Evolutionary conservation across 2,113 vertebrate species (phyloP).

Genomic region (Thryonomys swinderianus): DNA sequence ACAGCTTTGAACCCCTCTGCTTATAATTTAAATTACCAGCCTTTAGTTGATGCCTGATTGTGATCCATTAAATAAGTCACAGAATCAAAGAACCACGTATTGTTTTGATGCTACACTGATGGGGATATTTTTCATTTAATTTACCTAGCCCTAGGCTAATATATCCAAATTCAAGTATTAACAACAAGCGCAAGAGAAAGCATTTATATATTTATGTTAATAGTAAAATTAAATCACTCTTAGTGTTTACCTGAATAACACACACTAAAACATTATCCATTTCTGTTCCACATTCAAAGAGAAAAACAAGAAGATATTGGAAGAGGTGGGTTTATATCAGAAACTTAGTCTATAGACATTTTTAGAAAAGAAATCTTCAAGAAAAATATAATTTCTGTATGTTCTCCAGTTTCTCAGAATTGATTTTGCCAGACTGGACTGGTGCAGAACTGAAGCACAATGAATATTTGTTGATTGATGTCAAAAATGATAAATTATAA

Average conservation of each 20-base stretch:
- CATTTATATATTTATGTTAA: conserved; percentile 24
- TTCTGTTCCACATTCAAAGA: neutral
- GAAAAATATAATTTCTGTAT: neutral
- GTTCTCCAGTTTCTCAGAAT: neutral
- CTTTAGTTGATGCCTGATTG: conserved; percentile 77
- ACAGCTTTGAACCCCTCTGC: conserved; percentile 84
- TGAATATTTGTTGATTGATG: conserved; percentile 41
- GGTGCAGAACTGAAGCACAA: neutral
- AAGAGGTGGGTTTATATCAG: neutral
- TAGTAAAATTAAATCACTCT: conserved; percentile 40
- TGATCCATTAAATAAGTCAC: conserved; percentile 74
- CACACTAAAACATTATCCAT: neutral
- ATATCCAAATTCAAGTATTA: conserved; percentile 56
- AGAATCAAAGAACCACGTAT: conserved; percentile 69
- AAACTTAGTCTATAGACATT: neutral
- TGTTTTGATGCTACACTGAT: conserved; percentile 76
- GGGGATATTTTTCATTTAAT: conserved; percentile 69
- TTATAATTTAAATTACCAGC: conserved; percentile 86
- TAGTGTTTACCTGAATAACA: conserved; percentile 5
- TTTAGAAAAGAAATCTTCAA: neutral
- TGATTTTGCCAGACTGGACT: neutral
- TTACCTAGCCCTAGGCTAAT: conserved; percentile 51
- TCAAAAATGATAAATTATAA: conserved; percentile 1
- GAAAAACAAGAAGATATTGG: neutral
- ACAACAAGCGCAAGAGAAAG: conserved; percentile 13